Evolutionary conservation across 2,113 vertebrate species (phyloP), one percentile per base, ranked within the genome.

Genomic region (Clinocottus analis): DNA sequence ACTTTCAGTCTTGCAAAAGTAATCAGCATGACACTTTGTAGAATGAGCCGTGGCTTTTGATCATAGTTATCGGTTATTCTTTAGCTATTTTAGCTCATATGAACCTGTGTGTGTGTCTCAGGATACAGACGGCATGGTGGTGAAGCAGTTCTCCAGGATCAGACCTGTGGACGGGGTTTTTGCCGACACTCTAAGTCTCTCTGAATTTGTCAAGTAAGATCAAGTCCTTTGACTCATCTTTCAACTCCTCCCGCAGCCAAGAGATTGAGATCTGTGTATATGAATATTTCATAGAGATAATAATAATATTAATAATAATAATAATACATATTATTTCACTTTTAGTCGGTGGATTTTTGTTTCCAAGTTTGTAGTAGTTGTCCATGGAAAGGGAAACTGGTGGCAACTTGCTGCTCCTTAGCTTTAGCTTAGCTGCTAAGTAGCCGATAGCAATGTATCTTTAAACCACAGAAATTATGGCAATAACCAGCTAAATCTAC

Each of bases 101-200:
- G 10, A 31, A 14, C n/a, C 33, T 23, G 14, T 65, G 1, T 59
- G 14, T 45, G 13, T 79, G 53, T 67, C 58, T 51, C 45, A 95
- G 95, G 93, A 94, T 80, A 74, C 94, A 37, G 93, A 94, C 0
- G 90, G 82, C 0, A 74, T 95, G 23, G 91, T 90, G 71, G 87
- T 95, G 0, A 87, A 92, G 56, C 85, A 91, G 25, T 10, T 80
- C 25, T 2, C 43, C 45, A 69, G 66, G 64, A 71, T 5, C 58
- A 87, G 55, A 66, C 77, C 93, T 23, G 0, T 0, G 0, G 16
- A 77, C 0, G 94, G 94, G 9, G 3, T 94, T 78, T 62, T 72
- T 2, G 23, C 69, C 0, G 75, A 91, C 5, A 83, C 41, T 1
- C 91, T 92, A n/a, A 3, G 21, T 11, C 88, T 95, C 12, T 86